Evolutionary conservation across 2,888 invertebrate genomes (phyloP).

Genomic region (Meghimatium bilineatum): DNA sequence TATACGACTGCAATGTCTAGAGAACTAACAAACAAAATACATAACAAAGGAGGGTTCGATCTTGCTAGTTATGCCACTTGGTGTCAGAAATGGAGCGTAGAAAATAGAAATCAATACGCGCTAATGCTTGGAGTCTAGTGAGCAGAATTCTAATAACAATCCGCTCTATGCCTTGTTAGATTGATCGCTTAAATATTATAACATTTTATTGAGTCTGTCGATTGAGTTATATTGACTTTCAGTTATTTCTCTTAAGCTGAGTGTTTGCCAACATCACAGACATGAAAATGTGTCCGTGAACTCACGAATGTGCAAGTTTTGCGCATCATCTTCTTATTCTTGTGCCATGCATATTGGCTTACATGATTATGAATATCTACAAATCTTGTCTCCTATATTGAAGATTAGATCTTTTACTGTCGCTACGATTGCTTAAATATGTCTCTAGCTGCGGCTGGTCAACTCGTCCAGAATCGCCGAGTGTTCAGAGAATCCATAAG

Average conservation of each 20-base stretch:
- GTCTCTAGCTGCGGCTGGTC: too few relatives aligned
- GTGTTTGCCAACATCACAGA: background rate
- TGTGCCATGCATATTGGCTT: too few relatives aligned
- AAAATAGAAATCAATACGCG: background rate
- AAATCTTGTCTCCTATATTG: too few relatives aligned
- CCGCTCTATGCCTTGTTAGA: background rate
- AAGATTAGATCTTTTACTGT: too few relatives aligned
- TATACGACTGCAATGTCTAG: too few relatives aligned
- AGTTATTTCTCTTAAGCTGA: background rate
- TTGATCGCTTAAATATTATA: constrained; percentile 13
- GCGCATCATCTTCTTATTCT: too few relatives aligned
- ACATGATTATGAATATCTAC: too few relatives aligned
- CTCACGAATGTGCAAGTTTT: too few relatives aligned
- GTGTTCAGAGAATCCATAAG: too few relatives aligned
- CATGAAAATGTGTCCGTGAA: too few relatives aligned
- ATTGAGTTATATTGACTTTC: constrained; percentile 2
- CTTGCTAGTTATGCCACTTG: background rate
- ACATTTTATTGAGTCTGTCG: background rate
- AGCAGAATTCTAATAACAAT: background rate
- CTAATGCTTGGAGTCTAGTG: background rate
- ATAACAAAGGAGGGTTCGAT: background rate
- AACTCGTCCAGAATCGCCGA: too few relatives aligned
- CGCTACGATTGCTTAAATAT: too few relatives aligned
- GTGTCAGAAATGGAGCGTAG: background rate
- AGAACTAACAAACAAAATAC: background rate